Conservation (phyloP, 92 coral and sea anemone genomes). For the Muricea muricata region DNA sequence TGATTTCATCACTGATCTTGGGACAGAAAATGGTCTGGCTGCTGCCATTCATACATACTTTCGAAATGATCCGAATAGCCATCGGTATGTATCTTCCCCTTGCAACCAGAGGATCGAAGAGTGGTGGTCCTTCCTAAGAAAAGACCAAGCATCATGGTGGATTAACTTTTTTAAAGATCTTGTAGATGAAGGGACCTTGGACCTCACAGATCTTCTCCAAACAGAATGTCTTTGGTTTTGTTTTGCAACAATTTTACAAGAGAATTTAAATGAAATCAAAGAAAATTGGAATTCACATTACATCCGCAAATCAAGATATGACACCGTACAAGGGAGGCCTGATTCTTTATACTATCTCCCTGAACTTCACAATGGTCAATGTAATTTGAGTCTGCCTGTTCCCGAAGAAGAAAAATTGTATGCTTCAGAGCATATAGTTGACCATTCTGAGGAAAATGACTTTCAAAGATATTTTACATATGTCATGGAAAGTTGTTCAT, state of each 20-base stretch:
- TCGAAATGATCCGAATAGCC: constrained; percentile 5
- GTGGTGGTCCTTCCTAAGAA: constrained; percentile 18
- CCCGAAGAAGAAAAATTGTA: constrained; percentile 51
- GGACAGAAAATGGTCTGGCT: constrained; percentile 43
- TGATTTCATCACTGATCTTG: constrained; percentile 40
- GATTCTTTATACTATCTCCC: constrained; percentile 29
- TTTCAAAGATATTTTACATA: constrained; percentile 63
- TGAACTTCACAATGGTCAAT: constrained; percentile 7
- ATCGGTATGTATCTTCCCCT: constrained; percentile 27
- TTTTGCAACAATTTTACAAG: constrained; percentile 7
- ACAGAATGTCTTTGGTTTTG: constrained; percentile 25
- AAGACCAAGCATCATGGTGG: constrained; percentile 23
- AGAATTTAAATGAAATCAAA: constrained; percentile 11
- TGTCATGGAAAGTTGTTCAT: constrained; percentile 51
- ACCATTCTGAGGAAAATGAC: constrained; percentile 53
- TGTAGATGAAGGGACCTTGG: not conserved
- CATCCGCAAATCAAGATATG: constrained; percentile 12
- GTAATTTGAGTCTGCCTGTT: constrained; percentile 56
- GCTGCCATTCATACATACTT: constrained; percentile 42
- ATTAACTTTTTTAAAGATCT: constrained; percentile 25
- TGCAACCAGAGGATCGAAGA: constrained; percentile 27
- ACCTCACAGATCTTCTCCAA: constrained; percentile 5
- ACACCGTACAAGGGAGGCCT: constrained; percentile 1
- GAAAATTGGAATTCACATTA: constrained; percentile 13
- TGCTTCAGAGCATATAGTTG: constrained; percentile 63